Base-by-base conservation (phyloP, 2,113 vertebrate genomes). In the Trichechus manatus region DNA sequence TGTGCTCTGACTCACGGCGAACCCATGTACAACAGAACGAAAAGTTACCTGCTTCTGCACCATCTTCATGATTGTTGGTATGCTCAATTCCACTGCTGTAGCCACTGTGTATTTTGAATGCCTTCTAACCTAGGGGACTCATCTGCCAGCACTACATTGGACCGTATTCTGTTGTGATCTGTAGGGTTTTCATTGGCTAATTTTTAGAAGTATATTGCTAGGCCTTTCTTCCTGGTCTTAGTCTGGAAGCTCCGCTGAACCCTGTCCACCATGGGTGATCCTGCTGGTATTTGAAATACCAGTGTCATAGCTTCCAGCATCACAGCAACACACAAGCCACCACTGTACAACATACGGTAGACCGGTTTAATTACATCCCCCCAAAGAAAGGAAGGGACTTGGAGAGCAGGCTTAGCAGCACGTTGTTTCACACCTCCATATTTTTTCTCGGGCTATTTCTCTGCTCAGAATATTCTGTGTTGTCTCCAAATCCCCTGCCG, bases 401-500 rank as follows among this genome's bases (percentile, higher is more conserved):
- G 72, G 39, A 87, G 56, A 91, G 50, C 36, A 80, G 56, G 23
- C 47, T 92, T 31, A 36, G 42, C 19, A 42, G 33, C 33, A 29
- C 22, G 36, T 31, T 72, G 25, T 44, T 91, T 92, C 59, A 64
- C 33, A 33, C 39, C 5, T 96, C 56, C 79, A 5, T 78, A 78
- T 81, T 95, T 66, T 93, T 31, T 74, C 44, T 86, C 5, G 1
- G 91, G 79, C 19, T 79, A 0, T 31, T 85, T 74, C 56, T 91
- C 89, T 68, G 25, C 80, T 84, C 87, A 80, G 89, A 92, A 93
- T 42, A 64, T 79, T 87, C 86, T 63, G 7, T 79, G 81, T 59
- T 59, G 75, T 92, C 56, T 72, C 77, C 42, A 70, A 72, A 42
- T 70, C 39, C 29, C 66, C 53, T 14, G 19, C 13, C 33, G 78